A percentile compares a stretch with the other conserved stretches of the same genome.
Conservation (phyloP, 2,113 vertebrate genomes). For the Machaerirhynchus nigripectus region DNA sequence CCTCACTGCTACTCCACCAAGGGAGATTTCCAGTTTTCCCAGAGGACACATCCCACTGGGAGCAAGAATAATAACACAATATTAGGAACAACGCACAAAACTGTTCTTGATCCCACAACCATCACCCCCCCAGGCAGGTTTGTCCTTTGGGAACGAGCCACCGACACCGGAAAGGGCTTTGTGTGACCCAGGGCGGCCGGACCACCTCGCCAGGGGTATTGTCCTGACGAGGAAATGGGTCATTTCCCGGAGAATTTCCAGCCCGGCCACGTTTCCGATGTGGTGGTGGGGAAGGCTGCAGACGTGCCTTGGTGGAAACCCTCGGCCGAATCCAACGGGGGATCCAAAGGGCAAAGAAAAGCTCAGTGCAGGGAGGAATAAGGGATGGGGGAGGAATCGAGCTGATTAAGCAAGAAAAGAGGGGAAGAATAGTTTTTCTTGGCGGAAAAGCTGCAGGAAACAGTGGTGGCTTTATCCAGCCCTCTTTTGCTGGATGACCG, state of each 20-base stretch:
- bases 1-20: not conserved
- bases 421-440: not conserved
- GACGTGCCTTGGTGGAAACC: not conserved
- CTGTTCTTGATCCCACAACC: rapidly evolving
- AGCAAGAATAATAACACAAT: not conserved
- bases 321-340: not conserved
- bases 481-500: rapidly evolving
- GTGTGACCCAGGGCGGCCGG: not conserved
- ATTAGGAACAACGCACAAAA: not conserved
- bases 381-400: not conserved
- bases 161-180: not conserved
- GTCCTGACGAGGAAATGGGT: conserved; percentile 48
- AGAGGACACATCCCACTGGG: rapidly evolving
- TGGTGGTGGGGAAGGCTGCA: not conserved
- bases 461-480: conserved; percentile 4
- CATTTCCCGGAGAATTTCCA: conserved; percentile 58
- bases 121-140: not conserved
- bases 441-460: not conserved
- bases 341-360: not conserved
- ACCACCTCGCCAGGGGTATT: not conserved
- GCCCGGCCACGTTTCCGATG: not conserved
- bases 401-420: not conserved
- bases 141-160: not conserved
- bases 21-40: not conserved
- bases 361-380: not conserved